Evolutionary conservation across 2,113 vertebrate species (phyloP), one percentile per base, ranked within the genome.

Genomic region (Acinonyx jubatus): DNA sequence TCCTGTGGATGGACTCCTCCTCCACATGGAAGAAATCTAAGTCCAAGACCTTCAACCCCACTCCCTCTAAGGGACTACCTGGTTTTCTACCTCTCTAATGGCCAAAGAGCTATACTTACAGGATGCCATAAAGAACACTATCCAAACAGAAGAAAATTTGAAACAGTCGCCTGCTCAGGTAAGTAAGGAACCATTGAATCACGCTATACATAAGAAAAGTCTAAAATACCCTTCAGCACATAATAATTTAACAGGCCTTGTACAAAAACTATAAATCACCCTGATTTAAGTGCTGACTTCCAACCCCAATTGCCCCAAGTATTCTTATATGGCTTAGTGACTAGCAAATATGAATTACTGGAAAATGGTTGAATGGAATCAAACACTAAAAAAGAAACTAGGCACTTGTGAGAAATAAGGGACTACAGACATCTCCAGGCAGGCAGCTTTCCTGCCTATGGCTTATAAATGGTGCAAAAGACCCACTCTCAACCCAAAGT

Each of bases 141-240:
- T 87, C 57, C 76, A 91, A 96, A 85, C 65, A 96, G 48, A 94
- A 98, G 97, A 96, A 89, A 96, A 93, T 78, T 96, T 91, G 90
- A 96, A 87, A 85, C 31, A 33, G 25, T 74, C 29, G 9, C 45
- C 82, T 84, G 50, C 71, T 66, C 14, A 4, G 12, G 16, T 96
- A 95, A 96, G 73, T 88, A 92, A 97, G 50, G 50, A 92, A 65
- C 38, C 65, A 96, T 71, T 92, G 82, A 97, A 93, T 97, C 81
- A 94, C 88, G 61, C 36, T 78, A 78, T 78, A 45, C 45, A 66
- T 65, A 83, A 89, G 80, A 73, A 93, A 93, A 86, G 36, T 78
- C 33, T 76, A 96, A 68, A 86, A 97, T 36, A 11, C 55, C 65
- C 73, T 97, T 97, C 94, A 93, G 69, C 89, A 92, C 82, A 73